Conservation (phyloP, 53 echinoderm and acorn worm genomes). For the Apostichopus leukothele region DNA sequence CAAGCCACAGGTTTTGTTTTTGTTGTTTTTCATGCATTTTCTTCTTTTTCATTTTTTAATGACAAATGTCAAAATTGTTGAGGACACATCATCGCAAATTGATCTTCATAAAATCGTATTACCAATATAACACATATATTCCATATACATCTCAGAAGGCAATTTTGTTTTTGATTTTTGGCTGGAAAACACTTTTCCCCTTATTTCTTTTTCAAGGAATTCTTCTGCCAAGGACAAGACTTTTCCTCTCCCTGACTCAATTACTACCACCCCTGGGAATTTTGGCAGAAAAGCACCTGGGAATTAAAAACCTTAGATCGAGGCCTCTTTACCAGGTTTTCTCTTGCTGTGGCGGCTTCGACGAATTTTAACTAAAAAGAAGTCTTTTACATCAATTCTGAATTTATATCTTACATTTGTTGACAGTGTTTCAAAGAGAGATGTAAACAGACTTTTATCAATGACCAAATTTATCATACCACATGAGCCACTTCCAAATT, state of each 20-base stretch:
- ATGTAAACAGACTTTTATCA: slow-evolving; percentile 26
- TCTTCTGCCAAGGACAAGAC: background rate
- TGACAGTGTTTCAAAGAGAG: background rate
- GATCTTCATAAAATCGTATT: background rate
- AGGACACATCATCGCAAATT: background rate
- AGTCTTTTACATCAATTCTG: background rate
- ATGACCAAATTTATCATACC: background rate
- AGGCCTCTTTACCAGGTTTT: background rate
- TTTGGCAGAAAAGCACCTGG: slow-evolving; percentile 16
- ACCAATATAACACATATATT: background rate
- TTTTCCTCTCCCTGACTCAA: background rate
- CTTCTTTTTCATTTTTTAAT: no score
- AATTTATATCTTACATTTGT: background rate
- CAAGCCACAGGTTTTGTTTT: no score
- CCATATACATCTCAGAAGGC: background rate
- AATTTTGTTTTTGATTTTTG: slow-evolving; percentile 2
- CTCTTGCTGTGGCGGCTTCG: background rate
- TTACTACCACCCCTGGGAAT: slow-evolving; percentile 34
- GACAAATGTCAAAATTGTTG: no score
- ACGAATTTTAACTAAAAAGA: background rate
- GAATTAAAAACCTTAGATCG: background rate
- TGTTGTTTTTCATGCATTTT: no score
- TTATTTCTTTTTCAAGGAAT: background rate
- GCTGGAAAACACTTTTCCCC: background rate
- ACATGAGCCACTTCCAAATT: slow-evolving; percentile 11